Conservation (phyloP, 2,113 vertebrate genomes). For the Herpailurus yagouaroundi region DNA sequence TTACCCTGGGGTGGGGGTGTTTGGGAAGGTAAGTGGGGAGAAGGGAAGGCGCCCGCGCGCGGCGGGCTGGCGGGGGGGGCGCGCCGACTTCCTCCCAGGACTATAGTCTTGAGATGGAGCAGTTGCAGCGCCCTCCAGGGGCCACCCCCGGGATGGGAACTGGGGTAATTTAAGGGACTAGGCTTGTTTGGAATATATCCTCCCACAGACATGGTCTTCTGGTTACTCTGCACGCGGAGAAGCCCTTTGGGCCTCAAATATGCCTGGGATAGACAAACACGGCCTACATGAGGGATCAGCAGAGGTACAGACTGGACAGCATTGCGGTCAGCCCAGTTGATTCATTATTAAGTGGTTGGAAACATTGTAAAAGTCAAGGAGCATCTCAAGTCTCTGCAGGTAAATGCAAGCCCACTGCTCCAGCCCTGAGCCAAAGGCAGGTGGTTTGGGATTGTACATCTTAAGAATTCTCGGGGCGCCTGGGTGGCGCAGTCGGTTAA, state of each 20-base stretch:
- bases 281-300: neutral
- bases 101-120: neutral
- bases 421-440: neutral
- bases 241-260: neutral
- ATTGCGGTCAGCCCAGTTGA: neutral
- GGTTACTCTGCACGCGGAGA: neutral
- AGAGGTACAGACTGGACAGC: neutral
- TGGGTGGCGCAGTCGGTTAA: no score
- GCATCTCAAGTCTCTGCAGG: neutral
- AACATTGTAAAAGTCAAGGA: neutral
- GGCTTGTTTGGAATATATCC: neutral
- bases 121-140: neutral
- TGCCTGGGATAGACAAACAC: neutral
- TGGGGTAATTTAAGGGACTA: neutral
- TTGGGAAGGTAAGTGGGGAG: neutral
- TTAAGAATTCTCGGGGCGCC: neutral
- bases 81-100: neutral
- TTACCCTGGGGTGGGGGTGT: neutral
- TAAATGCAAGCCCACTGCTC: no score
- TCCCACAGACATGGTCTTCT: neutral
- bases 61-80: no score
- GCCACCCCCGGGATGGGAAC: neutral
- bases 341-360: neutral
- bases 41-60: neutral
- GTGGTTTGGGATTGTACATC: neutral